phyloP scores from a whole-genome alignment of 2,888 invertebrate species.

The Stenichneumon culpator region DNA sequence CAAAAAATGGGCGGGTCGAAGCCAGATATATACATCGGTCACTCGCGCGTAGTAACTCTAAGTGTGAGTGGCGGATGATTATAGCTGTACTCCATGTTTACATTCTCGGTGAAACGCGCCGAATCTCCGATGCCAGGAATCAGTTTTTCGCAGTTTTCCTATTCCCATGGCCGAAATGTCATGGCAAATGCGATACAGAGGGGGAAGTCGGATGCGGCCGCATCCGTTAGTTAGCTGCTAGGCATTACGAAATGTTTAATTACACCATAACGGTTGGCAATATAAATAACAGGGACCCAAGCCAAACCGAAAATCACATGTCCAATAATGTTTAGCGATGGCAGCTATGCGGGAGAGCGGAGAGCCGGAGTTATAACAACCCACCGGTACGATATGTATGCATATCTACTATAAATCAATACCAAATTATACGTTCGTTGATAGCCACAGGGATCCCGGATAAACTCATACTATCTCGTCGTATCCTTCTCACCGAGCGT shows the following conservation, averaged over 20 bases:
- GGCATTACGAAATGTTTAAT: not conserved
- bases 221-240: not conserved
- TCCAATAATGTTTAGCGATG: not conserved
- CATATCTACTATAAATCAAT: conserved; percentile 26
- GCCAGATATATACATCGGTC: too few species aligned
- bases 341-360: not conserved
- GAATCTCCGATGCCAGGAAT: too few species aligned
- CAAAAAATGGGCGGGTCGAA: too few species aligned
- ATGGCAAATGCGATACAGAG: too few species aligned
- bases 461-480: conserved; percentile 20
- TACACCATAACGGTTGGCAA: not conserved
- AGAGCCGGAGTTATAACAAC: conserved; percentile 3
- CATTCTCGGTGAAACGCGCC: too few species aligned
- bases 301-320: not conserved
- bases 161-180: too few species aligned
- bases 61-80: too few species aligned
- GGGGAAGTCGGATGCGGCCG: too few species aligned
- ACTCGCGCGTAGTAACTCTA: too few species aligned
- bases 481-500: not conserved
- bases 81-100: too few species aligned
- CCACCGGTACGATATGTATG: not conserved
- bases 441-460: conserved; percentile 2
- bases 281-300: not conserved
- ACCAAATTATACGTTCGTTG: conserved; percentile 18
- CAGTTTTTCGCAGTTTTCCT: too few species aligned